These are phyloP conservation scores for Argyresthia goedartella DNA, from an alignment of 2,888 invertebrate genomes.

Conservation along the genomic window DNA sequence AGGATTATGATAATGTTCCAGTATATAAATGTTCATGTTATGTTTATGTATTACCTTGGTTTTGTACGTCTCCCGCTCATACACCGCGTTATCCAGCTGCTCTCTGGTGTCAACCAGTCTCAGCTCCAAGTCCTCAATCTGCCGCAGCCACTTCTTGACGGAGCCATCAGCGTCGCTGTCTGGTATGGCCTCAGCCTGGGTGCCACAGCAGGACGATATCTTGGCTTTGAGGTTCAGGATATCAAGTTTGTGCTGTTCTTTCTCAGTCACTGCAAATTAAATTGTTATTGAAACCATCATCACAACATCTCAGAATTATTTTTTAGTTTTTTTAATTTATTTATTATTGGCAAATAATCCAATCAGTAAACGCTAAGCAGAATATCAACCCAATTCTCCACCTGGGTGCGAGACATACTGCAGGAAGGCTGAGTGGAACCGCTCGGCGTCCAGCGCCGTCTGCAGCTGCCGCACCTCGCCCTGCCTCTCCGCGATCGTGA, in stretches of 20 bases:
- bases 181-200: slow-evolving; percentile 23
- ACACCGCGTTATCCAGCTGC: slow-evolving; percentile 61
- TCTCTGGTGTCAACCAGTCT: slow-evolving; percentile 58
- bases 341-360: no score
- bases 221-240: slow-evolving; percentile 45
- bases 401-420: no score
- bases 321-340: no score
- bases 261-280: slow-evolving; percentile 43
- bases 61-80: slow-evolving; percentile 60
- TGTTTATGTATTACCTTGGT: slow-evolving; percentile 52
- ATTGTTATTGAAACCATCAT: no score
- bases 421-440: slow-evolving; percentile 73
- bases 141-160: slow-evolving; percentile 34
- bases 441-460: slow-evolving; percentile 72
- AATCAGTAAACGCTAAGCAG: no score
- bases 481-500: no score
- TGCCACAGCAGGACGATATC: slow-evolving; percentile 43
- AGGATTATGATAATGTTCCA: no score
- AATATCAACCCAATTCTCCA: no score
- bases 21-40: no score
- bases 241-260: slow-evolving; percentile 49
- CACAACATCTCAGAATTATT: no score
- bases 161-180: slow-evolving; percentile 22
- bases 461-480: slow-evolving; percentile 63
- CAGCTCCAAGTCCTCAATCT: slow-evolving; percentile 66